Evolutionary conservation across 2,113 vertebrate species (phyloP).

Genomic region (Saguinus imperator): DNA sequence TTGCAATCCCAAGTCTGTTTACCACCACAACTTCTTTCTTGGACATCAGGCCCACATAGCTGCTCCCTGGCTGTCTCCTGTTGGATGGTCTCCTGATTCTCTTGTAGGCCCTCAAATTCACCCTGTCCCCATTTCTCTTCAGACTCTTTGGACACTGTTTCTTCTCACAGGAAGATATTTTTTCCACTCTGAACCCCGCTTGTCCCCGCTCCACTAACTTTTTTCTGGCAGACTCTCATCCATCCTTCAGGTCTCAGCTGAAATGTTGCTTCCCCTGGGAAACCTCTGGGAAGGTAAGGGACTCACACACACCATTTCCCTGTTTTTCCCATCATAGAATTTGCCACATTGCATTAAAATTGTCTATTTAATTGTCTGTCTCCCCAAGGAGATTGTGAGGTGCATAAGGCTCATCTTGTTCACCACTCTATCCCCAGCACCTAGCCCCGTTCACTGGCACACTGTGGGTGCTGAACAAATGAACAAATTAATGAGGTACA

Average conservation of each 20-base stretch:
- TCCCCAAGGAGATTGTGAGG: neutral
- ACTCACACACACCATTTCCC: neutral
- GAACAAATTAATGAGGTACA: slow-evolving; percentile 2
- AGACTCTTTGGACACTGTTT: neutral
- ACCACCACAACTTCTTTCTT: neutral
- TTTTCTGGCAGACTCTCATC: neutral
- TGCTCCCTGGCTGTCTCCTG: neutral
- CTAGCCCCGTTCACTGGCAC: neutral
- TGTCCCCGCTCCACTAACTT: neutral
- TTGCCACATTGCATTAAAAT: neutral
- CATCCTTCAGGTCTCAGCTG: neutral
- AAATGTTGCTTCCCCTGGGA: neutral
- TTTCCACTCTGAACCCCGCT: neutral
- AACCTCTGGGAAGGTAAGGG: slow-evolving; percentile 3
- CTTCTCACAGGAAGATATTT: neutral
- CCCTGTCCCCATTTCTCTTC: neutral
- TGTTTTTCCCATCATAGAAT: neutral
- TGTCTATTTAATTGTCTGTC: neutral
- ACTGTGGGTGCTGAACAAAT: neutral
- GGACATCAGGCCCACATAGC: neutral
- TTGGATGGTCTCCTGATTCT: neutral
- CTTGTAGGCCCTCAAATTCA: neutral
- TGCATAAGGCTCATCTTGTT: neutral
- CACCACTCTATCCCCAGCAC: neutral
- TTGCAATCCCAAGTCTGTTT: neutral